Base-by-base conservation (phyloP, 2,113 vertebrate species). In the Panurus biarmicus region DNA sequence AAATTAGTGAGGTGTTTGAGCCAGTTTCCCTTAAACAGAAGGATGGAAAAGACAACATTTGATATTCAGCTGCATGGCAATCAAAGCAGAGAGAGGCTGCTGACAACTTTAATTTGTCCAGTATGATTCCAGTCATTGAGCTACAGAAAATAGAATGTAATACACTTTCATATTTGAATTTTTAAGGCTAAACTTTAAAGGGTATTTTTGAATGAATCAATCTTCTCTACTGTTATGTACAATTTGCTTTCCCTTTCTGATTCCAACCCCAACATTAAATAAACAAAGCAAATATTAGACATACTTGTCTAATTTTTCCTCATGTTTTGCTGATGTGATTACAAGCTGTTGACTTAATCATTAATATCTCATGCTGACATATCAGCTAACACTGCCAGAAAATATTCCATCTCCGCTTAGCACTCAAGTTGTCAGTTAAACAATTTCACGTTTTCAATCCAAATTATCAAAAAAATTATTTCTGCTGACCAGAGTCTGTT, bases 201-300 rank as follows among this genome's bases (percentile, higher is more conserved):
- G 31, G 31, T 8, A 17, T 45, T 80, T 87, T 84, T 73, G 5
- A 58, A 40, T 65, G n/a, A 54, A 60, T 82, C 35, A 44, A 0
- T 67, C 40, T 58, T 35, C 79, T 35, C 29, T 64, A 5, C 26
- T 54, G 44, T 50, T 73, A 16, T 8, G 2, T 38, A 29, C 36
- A 53, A 24, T 20, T 85, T 83, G 48, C n/a, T 87, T 92, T 85
- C 58, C 42, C 29, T 28, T 64, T 96, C 62, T 84, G 44, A 74
- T 84, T 57, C 48, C 86, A 92, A 5, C 48, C 51, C 60, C 71
- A 74, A 71, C 44, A 60, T 50, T 74, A 86, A 80, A 93, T 64
- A 86, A 95, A 88, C 36, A 84, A 70, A 85, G 21, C 72, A 88
- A 92, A 84, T 71, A 83, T 86, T 94, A 73, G 60, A 28, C 56